A percentile compares a stretch with the other conserved stretches of the same genome.
These are phyloP conservation scores for Busseola fusca DNA, from an alignment of 2,888 invertebrate species.

Conservation along the genomic window DNA sequence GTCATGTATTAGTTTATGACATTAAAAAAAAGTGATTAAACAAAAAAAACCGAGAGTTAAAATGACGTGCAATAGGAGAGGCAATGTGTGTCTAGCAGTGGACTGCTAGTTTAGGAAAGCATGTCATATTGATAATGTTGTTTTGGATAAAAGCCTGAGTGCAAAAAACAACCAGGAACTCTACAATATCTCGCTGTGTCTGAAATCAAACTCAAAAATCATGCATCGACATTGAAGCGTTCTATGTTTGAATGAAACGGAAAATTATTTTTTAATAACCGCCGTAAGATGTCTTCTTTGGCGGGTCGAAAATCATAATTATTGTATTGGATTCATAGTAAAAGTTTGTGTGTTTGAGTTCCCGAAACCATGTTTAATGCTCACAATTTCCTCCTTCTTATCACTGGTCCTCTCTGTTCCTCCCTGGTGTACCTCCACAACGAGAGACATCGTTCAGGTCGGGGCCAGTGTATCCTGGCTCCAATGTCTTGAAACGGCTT, in stretches of 20 bases:
- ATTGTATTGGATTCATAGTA: neutral
- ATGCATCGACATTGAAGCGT: neutral
- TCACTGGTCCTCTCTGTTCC: constrained; percentile 73
- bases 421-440: constrained; percentile 81
- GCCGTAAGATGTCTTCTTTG: neutral
- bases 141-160: neutral
- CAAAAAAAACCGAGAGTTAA: neutral
- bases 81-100: no score
- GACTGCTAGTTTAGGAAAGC: neutral
- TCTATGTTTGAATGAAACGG: neutral
- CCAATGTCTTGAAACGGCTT: constrained; percentile 89
- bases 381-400: constrained; percentile 68
- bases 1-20: no score
- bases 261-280: neutral
- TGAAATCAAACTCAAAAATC: neutral
- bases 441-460: constrained; percentile 89
- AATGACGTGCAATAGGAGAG: no score
- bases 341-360: neutral
- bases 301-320: neutral
- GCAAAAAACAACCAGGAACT: neutral
- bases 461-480: constrained; percentile 91
- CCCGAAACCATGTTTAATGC: constrained; percentile 40
- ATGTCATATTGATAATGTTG: neutral
- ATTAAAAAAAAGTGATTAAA: no score
- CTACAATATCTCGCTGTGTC: no score